These are phyloP conservation scores for Oikopleura vanhoeffeni DNA, from an alignment of 23 tunicate species.

Conservation along the genomic window DNA sequence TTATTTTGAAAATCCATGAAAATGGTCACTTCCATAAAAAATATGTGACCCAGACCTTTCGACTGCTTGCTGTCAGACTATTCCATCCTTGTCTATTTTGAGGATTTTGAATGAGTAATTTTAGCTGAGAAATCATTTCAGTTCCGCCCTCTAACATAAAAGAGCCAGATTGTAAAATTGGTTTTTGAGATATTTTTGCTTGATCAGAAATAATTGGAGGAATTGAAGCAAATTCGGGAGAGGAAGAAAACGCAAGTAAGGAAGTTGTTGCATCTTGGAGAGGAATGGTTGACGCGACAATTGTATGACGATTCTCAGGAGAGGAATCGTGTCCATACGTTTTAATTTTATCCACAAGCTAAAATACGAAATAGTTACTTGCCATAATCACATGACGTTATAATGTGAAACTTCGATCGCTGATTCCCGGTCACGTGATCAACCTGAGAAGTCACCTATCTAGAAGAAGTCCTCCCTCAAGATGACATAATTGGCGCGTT, in stretches of 20 bases:
- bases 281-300: conserved; percentile 42
- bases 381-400: no score
- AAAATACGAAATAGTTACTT: no score
- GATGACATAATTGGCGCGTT: no score
- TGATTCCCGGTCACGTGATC: no score
- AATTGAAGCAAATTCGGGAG: conserved; percentile 73
- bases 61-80: conserved; percentile 24
- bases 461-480: no score
- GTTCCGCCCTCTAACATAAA: conserved; percentile 79
- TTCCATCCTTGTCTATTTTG: conserved; percentile 95
- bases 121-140: conserved; percentile 54
- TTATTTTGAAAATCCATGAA: no score
- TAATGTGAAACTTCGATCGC: no score
- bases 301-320: conserved; percentile 32
- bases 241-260: conserved; percentile 56
- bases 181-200: conserved; percentile 65
- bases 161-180: conserved; percentile 63
- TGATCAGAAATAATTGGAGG: conserved; percentile 69
- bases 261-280: conserved; percentile 52
- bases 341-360: background rate
- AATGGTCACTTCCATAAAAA: no score
- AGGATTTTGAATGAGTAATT: conserved; percentile 60
- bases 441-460: no score
- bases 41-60: no score
- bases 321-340: background rate